These are phyloP conservation scores for Gallinago solitaria DNA, from an alignment of 2,797 vertebrate genomes.

Conservation along the genomic window DNA sequence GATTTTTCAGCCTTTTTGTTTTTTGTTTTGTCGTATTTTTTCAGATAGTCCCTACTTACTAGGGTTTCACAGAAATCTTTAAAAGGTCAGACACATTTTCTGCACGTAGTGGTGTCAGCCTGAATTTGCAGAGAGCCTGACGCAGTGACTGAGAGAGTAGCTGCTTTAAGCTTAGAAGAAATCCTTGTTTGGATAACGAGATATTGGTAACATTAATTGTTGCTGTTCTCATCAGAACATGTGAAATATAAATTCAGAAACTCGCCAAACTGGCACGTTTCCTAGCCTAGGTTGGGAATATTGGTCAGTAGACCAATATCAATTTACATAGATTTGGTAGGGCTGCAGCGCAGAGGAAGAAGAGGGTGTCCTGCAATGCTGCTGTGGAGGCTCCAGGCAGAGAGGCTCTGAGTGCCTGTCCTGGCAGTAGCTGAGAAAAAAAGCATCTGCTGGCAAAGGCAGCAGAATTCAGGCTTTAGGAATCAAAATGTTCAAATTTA, in stretches of 20 bases:
- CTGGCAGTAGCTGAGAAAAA: not conserved
- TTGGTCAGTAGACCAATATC: not conserved
- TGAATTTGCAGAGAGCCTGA: not conserved
- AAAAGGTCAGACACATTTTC: not conserved
- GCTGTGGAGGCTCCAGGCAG: not conserved
- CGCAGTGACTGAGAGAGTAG: not conserved
- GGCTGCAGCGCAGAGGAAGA: not conserved
- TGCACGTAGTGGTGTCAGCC: not conserved
- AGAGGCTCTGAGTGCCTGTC: not conserved
- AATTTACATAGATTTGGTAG: not conserved
- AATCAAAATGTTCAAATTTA: not conserved
- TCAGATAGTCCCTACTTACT: not conserved
- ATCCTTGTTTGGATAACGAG: not conserved
- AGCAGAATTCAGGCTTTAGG: not conserved
- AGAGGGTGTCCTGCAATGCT: not conserved
- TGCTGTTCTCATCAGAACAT: not conserved
- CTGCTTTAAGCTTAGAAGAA: not conserved
- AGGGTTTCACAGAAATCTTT: not conserved
- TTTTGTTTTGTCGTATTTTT: not conserved
- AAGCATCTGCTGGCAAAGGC: not conserved
- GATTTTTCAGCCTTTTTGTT: not conserved
- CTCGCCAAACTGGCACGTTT: not conserved
- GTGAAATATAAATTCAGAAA: not conserved
- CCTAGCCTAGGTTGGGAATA: not conserved
- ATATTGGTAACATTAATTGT: not conserved